Evolutionary conservation across 2,888 invertebrate genomes (phyloP).

Genomic region (Miltochrista miniata): DNA sequence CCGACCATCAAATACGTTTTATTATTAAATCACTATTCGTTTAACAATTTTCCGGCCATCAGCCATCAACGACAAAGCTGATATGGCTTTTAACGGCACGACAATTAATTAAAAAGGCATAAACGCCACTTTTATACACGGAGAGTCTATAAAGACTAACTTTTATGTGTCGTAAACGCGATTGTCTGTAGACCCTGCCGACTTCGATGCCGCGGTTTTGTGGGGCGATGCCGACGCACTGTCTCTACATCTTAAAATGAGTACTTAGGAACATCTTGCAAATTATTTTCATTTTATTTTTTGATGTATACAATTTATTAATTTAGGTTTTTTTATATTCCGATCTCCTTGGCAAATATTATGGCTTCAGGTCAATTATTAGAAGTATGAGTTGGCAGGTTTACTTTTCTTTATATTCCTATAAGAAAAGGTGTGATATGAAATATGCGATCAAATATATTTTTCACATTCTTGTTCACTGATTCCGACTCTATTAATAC

Average conservation of each 20-base stretch:
- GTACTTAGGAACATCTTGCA: constrained; percentile 43
- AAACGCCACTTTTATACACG: constrained; percentile 82
- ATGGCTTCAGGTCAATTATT: too few relatives aligned
- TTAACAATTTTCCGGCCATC: constrained; percentile 76
- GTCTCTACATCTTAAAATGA: constrained; percentile 45
- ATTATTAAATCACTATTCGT: constrained; percentile 77
- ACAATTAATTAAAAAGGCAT: constrained; percentile 83
- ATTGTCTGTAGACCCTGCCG: constrained; percentile 77
- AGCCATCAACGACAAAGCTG: constrained; percentile 73
- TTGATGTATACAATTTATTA: too few relatives aligned
- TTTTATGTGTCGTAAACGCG: constrained; percentile 84
- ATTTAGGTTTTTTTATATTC: too few relatives aligned
- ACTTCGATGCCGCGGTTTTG: constrained; percentile 60
- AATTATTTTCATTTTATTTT: constrained; percentile 13
- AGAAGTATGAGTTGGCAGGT: too few relatives aligned
- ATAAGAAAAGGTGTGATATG: too few relatives aligned
- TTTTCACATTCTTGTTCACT: constrained; percentile 14
- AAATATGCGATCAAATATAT: not conserved
- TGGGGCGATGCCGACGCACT: constrained; percentile 46
- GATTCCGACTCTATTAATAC: constrained; percentile 40
- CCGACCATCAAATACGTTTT: constrained; percentile 67
- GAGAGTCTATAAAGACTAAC: constrained; percentile 82
- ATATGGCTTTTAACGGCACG: constrained; percentile 77
- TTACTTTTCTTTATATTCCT: too few relatives aligned
- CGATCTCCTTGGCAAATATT: too few relatives aligned